phyloP scores from a whole-genome alignment of 1,140 invertebrate species.

The Watersipora subatra region DNA sequence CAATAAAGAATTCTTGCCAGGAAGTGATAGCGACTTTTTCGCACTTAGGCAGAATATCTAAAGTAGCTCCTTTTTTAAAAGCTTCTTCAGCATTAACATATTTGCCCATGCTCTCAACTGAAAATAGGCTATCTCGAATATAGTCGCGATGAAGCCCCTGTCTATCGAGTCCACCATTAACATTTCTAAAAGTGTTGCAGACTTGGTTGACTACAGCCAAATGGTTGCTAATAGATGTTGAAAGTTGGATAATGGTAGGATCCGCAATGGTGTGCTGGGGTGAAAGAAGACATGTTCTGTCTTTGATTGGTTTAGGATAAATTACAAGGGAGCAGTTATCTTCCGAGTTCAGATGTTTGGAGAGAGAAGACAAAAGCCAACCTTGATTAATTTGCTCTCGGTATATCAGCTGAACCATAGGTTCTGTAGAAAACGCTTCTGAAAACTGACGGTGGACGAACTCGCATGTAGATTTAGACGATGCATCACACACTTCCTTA shows the following conservation, averaged over 20 bases:
- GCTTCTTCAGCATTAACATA: background rate
- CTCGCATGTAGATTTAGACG: too few species aligned
- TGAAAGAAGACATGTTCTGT: background rate
- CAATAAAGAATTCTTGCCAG: slow-evolving; percentile 22
- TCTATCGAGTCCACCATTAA: background rate
- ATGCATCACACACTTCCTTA: too few species aligned
- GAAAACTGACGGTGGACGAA: too few species aligned
- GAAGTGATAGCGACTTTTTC: slow-evolving; percentile 18
- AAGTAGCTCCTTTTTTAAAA: background rate
- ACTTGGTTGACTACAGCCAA: background rate
- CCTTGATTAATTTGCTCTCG: too few species aligned
- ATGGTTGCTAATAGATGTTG: background rate
- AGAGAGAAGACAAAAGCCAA: too few species aligned
- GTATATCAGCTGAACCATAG: too few species aligned
- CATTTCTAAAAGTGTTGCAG: background rate
- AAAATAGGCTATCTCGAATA: background rate
- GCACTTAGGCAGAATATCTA: slow-evolving; percentile 16
- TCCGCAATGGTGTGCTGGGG: background rate
- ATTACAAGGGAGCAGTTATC: background rate
- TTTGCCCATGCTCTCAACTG: background rate
- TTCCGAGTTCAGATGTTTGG: too few species aligned
- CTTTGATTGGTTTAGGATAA: background rate
- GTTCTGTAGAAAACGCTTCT: too few species aligned
- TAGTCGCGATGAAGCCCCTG: background rate
- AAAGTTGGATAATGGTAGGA: background rate